Evolutionary conservation across 2,797 vertebrate genomes (phyloP), one percentile per base, ranked within the genome.

Genomic region (Epinephelus malabaricus): DNA sequence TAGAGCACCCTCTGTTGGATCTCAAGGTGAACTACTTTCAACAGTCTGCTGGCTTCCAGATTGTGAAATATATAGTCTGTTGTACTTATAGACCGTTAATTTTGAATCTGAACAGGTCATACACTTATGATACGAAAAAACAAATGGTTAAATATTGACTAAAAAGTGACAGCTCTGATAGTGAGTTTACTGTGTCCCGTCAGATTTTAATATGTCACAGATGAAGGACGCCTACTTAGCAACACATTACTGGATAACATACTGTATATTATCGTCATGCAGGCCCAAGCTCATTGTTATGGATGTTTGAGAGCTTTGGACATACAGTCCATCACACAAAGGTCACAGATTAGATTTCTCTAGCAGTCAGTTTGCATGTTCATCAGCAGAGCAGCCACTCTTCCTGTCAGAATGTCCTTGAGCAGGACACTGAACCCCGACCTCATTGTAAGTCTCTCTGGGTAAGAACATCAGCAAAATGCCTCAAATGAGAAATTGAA

Each of bases 341-440:
- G 60, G 50, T 74, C 65, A 62, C 40, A 55, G 47, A 63, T 65
- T 40, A 46, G 67, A 72, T 65, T 65, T 12, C 49, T 70, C 34
- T 56, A 70, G 13, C 46, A 77, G 60, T 25, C 34, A 11, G 17
- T 25, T 2, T 59, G 58, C 54, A 17, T 76, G 64, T 79, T 63
- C 59, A 63, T 72, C 58, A 40, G 54, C 45, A 49, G 54, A 40
- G 54, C 45, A 49, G 54, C 54, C 45, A 13, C 2, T 3, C 38
- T 40, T 59, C 40, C 56, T 62, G 51, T 65, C 72, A 70, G 67
- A 72, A 62, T 55, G 56, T 78, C 76, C 58, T 74, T 79, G 40
- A 73, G 25, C n/a, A 3, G 53, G 46, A 63, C 56, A n/a, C 53
- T 55, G 34, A 71, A 45, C 47, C 21, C 61, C 1, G 14, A 70